Base-by-base conservation (phyloP, 2,888 invertebrate species). In the Drosophila testacea region DNA sequence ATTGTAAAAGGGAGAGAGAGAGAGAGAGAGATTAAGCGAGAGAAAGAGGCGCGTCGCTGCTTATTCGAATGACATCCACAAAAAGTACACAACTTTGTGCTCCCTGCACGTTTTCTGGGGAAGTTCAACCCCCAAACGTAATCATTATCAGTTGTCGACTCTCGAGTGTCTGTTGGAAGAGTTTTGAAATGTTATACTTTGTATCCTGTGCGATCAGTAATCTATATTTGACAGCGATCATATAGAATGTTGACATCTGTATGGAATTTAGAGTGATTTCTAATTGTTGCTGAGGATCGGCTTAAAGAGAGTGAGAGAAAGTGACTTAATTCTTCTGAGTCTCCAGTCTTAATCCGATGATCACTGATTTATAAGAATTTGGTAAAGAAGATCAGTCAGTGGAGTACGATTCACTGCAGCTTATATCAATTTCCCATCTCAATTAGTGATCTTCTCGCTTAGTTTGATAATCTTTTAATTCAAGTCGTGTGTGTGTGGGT, bases 31-130 rank as follows among this genome's bases (percentile, higher is more conserved):
- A 30, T 30, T 27, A n/a, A 55, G 11, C 42, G 13, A 22, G 32
- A 28, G 34, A 34, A 38, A 39, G 66, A 52, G 48, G 7, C 7
- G 34, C 13, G 41, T 22, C 59, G 56, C 44, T 63, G 67, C 54
- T 50, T 61, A 67, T 73, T 85, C 57, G 80, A 83, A 88, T 77
- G 74, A 54, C 63, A 78, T 83, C 78, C 86, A 86, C 86, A 78
- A 51, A 62, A 55, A 42, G 59, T 61, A 67, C 68, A 56, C 27
- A 34, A 64, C 48, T 46, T 51, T 56, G 56, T 13, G 47, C 36
- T 42, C 38, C 57, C 41, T 36, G 38, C 34, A 48, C 52, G 48
- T 54, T 16, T 72, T 67, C n/a, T 51, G 51, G 39, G 52, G 32
- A 41, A 56, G 22, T 48, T 52, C 52, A 51, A 70, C 52, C 63